Base-by-base conservation (phyloP, 2,888 invertebrate species). In the Trichopoda pennipes region DNA sequence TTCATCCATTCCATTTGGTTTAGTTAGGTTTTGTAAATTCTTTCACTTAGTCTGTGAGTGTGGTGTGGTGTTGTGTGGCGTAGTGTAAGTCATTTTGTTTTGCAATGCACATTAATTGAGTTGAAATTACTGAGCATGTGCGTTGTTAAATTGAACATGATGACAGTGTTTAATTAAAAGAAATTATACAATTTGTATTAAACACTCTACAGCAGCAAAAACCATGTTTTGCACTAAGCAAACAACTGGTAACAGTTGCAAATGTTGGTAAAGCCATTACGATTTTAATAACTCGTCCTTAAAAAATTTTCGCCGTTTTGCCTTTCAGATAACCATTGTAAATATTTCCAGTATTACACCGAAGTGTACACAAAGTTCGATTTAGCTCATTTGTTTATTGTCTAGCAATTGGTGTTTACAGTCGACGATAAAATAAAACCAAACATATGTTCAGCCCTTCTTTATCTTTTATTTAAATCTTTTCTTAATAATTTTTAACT, bases 61-160 rank as follows among this genome's bases (percentile, higher is more conserved):
- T 60, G 60, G 8, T 12, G 12, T 38, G 38, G 38, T 38, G 19
- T 51, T 23, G 53, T 32, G 51, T 66, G 60, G 64, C 38, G 63
- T 75, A 56, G 70, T 76, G 53, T 61, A 79, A 70, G 70, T 68
- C 73, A 72, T 38, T 79, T 79, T 82, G 79, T 82, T 82, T 82
- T 82, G 82, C 82, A 82, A 82, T 82, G 82, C 82, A 82, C 79
- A 82, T 82, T 79, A 82, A 82, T 82, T 82, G 79, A 82, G 72
- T 79, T 76, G 82, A 75, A 82, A 82, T 79, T 82, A 76, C 82
- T 75, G 82, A 79, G 82, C 82, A 79, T 82, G 82, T 82, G 82
- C 82, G 79, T 82, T 72, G 79, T 68, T 82, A 82, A 78, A 82
- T 82, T 82, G 82, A 75, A 82, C 79, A 82, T 79, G 82, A 82